Conservation (phyloP, 2,113 vertebrate species). For the Campylorhamphus procurvoides region DNA sequence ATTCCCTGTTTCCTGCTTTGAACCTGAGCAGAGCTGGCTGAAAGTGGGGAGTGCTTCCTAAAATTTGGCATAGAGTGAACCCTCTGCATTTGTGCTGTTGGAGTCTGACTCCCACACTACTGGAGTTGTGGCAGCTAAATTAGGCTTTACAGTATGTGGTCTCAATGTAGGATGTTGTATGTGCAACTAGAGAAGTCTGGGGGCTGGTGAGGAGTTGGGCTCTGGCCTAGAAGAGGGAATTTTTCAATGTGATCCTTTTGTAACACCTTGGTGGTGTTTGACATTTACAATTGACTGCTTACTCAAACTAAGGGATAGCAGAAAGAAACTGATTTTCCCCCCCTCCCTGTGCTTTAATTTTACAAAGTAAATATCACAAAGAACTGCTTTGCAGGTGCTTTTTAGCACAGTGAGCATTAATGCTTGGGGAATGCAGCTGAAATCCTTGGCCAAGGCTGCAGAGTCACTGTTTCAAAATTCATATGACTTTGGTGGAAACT, state of each 20-base stretch:
- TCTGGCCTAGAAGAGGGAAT: background rate
- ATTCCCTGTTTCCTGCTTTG: background rate
- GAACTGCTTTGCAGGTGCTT: constrained; percentile 36
- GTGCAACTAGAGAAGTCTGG: background rate
- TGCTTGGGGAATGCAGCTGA: background rate
- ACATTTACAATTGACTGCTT: constrained; percentile 41
- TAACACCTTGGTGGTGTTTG: background rate
- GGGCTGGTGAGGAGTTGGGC: background rate
- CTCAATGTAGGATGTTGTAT: background rate
- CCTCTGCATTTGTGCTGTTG: background rate
- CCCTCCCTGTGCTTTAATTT: constrained; percentile 38
- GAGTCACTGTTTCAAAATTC: constrained; percentile 56
- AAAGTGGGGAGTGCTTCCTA: background rate
- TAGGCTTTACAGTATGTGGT: background rate
- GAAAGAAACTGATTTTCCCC: background rate
- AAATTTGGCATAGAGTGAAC: background rate
- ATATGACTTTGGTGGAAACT: constrained; percentile 38
- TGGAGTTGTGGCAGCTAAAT: background rate
- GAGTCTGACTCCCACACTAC: background rate
- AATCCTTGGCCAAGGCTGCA: constrained; percentile 45
- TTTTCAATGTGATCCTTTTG: background rate
- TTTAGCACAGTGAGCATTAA: constrained; percentile 37
- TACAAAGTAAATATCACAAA: constrained; percentile 54
- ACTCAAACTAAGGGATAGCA: background rate
- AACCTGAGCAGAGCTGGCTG: background rate